A percentile compares a stretch with the other conserved stretches of the same genome.
Conservation (phyloP, 37 sponge, comb jelly and placozoan species). For the Oopsacas minuta region DNA sequence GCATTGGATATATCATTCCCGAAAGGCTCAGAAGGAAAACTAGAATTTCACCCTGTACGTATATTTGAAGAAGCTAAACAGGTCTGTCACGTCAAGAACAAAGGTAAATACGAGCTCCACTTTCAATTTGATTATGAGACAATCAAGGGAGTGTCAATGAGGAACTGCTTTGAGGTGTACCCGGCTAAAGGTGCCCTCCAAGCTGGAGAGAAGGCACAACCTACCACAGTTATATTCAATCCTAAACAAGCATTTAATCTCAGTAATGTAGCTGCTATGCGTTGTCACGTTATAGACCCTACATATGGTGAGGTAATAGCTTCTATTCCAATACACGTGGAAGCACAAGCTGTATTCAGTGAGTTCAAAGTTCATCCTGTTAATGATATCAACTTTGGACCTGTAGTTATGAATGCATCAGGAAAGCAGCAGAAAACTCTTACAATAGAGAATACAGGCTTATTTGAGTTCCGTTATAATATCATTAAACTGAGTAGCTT, state of each 20-base stretch:
- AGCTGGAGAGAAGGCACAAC: constrained; percentile 70
- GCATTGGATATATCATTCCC: constrained; percentile 90
- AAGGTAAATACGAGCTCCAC: constrained; percentile 79
- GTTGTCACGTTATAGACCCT: constrained; percentile 65
- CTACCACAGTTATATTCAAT: constrained; percentile 57
- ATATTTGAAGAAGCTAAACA: constrained; percentile 75
- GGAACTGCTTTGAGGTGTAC: constrained; percentile 49
- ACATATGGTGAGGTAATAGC: constrained; percentile 88
- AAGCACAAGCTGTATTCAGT: constrained; percentile 77
- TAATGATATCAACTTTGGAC: constrained; percentile 84
- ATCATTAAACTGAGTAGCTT: constrained; percentile 43
- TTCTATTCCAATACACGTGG: constrained; percentile 72
- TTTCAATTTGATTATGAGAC: constrained; percentile 59
- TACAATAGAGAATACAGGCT: constrained; percentile 78
- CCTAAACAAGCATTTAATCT: constrained; percentile 54
- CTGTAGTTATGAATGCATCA: constrained; percentile 43
- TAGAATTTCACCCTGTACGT: constrained; percentile 71
- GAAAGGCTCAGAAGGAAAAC: constrained; percentile 78
- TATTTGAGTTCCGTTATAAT: constrained; percentile 93
- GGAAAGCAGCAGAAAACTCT: constrained; percentile 39
- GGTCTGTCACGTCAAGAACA: constrained; percentile 70
- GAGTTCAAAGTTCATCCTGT: constrained; percentile 62
- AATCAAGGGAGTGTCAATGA: constrained; percentile 21
- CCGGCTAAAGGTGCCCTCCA: constrained; percentile 60
- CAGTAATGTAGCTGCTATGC: constrained; percentile 32